Evolutionary conservation across 2,797 vertebrate genomes (phyloP).

Genomic region (Rousettus madagascariensis): DNA sequence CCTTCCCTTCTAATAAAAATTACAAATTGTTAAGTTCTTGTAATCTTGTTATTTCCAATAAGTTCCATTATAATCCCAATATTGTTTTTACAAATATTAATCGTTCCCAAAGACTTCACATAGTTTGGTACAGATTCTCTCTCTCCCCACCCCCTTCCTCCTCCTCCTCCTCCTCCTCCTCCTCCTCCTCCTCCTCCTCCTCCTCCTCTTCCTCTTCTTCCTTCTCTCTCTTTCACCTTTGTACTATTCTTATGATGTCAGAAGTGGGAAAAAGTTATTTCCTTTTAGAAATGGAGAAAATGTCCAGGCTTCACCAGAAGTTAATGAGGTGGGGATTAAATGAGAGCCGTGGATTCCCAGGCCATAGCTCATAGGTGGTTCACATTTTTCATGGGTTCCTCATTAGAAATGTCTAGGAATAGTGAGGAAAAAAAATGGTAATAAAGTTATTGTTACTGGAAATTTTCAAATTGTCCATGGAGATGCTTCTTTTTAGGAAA

Average conservation of each 20-base stretch:
- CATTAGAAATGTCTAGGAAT: constrained; percentile 1
- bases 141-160: background rate
- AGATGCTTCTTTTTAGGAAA: constrained; percentile 58
- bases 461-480: constrained; percentile 56
- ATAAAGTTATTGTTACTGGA: constrained; percentile 14
- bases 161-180: no score
- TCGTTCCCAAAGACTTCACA: background rate
- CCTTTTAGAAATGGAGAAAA: background rate
- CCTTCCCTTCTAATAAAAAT: background rate
- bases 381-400: background rate
- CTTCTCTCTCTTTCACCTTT: background rate
- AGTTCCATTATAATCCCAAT: background rate
- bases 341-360: background rate
- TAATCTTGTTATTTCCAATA: background rate
- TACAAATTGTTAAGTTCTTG: background rate
- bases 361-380: background rate
- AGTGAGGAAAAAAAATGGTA: background rate
- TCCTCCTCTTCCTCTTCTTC: background rate
- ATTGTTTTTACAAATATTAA: background rate
- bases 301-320: background rate
- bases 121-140: background rate
- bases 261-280: background rate
- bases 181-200: background rate
- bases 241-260: background rate
- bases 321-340: background rate